Conservation (phyloP, 2,888 invertebrate species). For the Seladonia tumulorum region DNA sequence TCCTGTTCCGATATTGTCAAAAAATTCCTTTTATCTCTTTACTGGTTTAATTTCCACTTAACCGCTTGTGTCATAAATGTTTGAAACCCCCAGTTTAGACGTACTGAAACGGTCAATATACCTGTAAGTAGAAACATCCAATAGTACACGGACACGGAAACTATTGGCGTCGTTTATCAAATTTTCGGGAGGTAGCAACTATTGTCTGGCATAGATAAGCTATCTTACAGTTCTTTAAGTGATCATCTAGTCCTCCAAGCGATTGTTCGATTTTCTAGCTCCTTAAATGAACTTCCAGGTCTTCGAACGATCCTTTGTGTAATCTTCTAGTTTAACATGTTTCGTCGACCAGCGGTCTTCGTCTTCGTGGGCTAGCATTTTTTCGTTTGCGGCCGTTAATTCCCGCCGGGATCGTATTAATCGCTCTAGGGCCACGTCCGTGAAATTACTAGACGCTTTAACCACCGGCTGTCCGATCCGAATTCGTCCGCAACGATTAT, state of each 20-base stretch:
- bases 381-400: constrained; percentile 72
- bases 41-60: not conserved
- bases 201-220: not conserved
- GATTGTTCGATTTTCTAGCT: constrained; percentile 17
- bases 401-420: constrained; percentile 74
- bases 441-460: constrained; percentile 78
- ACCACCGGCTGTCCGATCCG: constrained; percentile 77
- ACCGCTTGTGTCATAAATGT: not conserved
- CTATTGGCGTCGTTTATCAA: not conserved
- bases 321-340: not conserved
- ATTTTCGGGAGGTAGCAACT: too few relatives aligned
- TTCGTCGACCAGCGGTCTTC: too few relatives aligned
- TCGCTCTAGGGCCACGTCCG: constrained; percentile 74
- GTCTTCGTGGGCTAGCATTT: constrained; percentile 51
- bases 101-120: not conserved
- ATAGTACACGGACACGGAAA: not conserved
- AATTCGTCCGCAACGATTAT: constrained; percentile 78
- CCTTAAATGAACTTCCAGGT: not conserved
- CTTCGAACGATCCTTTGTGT: not conserved
- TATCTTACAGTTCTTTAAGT: too few relatives aligned
- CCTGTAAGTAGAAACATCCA: not conserved
- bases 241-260: constrained; percentile 6
- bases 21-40: not conserved
- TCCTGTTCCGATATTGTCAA: not conserved
- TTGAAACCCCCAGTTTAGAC: not conserved